A percentile compares a stretch with the other conserved stretches of the same genome.
Evolutionary conservation across 2,113 vertebrate genomes (phyloP).

Genomic region (Stigmatopora nigra): DNA sequence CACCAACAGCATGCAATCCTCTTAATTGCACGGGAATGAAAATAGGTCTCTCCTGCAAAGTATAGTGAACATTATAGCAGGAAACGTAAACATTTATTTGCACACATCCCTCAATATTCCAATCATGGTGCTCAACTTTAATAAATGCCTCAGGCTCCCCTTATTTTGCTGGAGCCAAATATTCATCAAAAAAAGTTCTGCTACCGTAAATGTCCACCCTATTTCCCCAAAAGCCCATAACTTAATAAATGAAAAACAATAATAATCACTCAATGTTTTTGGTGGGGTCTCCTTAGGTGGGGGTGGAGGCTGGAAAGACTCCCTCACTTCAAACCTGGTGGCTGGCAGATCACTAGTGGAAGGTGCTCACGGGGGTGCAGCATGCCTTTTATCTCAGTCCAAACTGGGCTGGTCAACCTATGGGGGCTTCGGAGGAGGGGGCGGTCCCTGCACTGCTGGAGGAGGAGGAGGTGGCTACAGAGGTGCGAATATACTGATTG

Average conservation of each 20-base stretch:
- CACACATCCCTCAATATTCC: not conserved
- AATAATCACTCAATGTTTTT: not conserved
- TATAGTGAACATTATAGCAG: not conserved
- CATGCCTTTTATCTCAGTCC: constrained; percentile 74
- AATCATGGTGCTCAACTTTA: not conserved
- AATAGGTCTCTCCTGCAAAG: not conserved
- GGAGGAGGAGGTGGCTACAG: constrained; percentile 83
- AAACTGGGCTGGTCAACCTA: constrained; percentile 79
- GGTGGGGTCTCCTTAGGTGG: constrained; percentile 60
- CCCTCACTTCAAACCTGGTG: constrained; percentile 46
- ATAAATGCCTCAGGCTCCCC: constrained; percentile 3
- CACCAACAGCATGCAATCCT: not conserved
- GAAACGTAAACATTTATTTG: not conserved
- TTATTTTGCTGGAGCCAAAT: not conserved
- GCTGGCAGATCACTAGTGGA: constrained; percentile 76
- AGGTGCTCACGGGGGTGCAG: constrained; percentile 76
- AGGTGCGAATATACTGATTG: constrained; percentile 64
- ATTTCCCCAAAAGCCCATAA: not conserved
- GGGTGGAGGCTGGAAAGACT: constrained; percentile 79
- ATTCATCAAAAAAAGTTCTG: not conserved
- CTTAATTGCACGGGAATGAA: constrained; percentile 2
- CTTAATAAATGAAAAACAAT: not conserved
- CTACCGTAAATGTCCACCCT: not conserved
- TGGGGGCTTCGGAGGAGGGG: constrained; percentile 83
- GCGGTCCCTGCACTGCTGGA: constrained; percentile 82